Percentiles rank a stretch among this genome's conserved stretches.
These are phyloP conservation scores for Lepus oiostolus DNA, from an alignment of 2,797 vertebrate species.

Conservation along the genomic window DNA sequence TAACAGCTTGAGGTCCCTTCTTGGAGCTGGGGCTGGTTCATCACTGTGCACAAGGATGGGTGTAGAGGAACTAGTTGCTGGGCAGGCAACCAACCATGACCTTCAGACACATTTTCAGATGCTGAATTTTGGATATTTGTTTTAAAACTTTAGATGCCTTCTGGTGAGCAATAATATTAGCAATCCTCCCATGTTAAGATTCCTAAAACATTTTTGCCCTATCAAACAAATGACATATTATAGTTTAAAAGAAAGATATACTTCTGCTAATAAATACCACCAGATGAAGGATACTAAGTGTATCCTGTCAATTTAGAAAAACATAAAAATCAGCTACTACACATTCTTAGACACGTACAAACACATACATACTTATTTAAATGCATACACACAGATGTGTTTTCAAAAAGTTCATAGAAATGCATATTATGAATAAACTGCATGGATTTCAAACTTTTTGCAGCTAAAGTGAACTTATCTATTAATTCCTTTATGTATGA, in stretches of 20 bases:
- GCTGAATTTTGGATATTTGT: neutral
- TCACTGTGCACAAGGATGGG: no score
- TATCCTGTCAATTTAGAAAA: neutral
- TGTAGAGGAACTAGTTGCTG: neutral
- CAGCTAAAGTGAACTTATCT: no score
- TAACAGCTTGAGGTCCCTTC: neutral
- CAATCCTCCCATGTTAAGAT: neutral
- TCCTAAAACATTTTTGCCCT: neutral
- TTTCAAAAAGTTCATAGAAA: no score
- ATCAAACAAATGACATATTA: conserved; percentile 15
- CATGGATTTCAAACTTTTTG: no score
- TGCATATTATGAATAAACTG: no score
- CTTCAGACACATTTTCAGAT: neutral
- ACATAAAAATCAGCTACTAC: neutral
- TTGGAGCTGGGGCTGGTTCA: neutral
- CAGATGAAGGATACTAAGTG: neutral
- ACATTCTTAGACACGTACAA: neutral
- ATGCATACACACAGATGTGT: no score
- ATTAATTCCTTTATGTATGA: no score
- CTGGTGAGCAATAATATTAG: neutral
- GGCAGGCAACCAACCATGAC: neutral
- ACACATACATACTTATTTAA: neutral
- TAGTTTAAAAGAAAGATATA: neutral
- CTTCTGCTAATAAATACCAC: conserved; percentile 20
- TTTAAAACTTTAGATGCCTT: conserved; percentile 10